A percentile compares a stretch with the other conserved stretches of the same genome.
These are phyloP conservation scores for Sitophilus oryzae DNA, from an alignment of 1,140 invertebrate species.

Conservation along the genomic window DNA sequence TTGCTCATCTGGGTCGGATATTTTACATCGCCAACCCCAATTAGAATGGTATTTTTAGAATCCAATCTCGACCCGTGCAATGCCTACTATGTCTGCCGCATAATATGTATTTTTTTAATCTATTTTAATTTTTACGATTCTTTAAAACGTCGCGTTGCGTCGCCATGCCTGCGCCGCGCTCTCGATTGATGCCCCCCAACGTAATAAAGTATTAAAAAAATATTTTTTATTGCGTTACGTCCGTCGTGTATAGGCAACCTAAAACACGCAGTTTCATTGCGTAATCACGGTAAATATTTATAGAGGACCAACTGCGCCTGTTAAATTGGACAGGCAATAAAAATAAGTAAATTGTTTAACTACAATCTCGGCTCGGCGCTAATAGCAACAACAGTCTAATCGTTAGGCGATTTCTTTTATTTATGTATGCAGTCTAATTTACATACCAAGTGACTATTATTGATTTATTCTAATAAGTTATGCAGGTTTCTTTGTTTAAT, in stretches of 20 bases:
- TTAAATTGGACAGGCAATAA: not conserved
- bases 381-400: not conserved
- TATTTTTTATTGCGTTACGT: no score
- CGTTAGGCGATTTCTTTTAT: not conserved
- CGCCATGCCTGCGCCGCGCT: no score
- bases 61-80: not conserved
- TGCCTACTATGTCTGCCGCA: not conserved
- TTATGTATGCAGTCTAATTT: constrained; percentile 1
- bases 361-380: not conserved
- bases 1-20: constrained; percentile 24
- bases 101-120: no score
- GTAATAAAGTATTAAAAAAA: no score
- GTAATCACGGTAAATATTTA: constrained; percentile 10
- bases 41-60: constrained; percentile 22
- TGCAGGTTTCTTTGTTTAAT: not conserved
- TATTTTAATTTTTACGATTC: no score
- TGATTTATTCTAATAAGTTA: constrained; percentile 7
- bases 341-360: constrained; percentile 1
- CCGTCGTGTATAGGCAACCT: no score
- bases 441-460: not conserved
- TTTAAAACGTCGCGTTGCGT: no score
- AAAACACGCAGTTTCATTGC: not conserved
- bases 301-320: not conserved
- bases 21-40: constrained; percentile 20
- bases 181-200: no score